Percentiles rank a stretch among this genome's conserved stretches.
Evolutionary conservation across 2,113 vertebrate genomes (phyloP).

Genomic region (Epinephelus fuscoguttatus): DNA sequence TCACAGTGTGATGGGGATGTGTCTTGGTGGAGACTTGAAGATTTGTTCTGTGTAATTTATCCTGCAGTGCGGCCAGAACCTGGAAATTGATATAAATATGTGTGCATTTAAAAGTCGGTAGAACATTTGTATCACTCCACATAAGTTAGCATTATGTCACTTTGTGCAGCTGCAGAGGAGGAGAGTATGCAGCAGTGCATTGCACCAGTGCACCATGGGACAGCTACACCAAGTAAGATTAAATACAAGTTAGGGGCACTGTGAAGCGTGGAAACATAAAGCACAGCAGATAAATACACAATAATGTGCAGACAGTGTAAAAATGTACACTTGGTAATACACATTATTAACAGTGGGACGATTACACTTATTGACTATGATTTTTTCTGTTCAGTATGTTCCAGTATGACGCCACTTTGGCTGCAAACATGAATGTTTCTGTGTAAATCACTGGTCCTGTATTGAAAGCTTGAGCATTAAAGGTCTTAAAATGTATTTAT

Average conservation of each 20-base stretch:
- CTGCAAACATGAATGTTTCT: not conserved
- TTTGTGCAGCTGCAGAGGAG: conserved; percentile 15
- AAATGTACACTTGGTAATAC: not conserved
- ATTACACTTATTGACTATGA: not conserved
- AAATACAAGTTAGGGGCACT: conserved; percentile 3
- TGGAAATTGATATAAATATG: not conserved
- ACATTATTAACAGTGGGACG: not conserved
- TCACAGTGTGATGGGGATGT: not conserved
- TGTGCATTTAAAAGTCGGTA: not conserved
- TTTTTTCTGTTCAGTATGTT: not conserved
- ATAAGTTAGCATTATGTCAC: not conserved
- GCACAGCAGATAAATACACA: not conserved
- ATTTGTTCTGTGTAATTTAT: not conserved
- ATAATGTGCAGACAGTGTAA: not conserved
- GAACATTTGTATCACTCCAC: conserved; percentile 3
- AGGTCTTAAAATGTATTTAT: not conserved
- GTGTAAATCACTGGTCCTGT: not conserved
- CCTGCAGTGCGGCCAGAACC: not conserved
- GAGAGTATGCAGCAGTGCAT: not conserved
- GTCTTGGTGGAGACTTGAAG: not conserved
- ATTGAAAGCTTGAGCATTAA: not conserved
- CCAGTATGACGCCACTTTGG: not conserved
- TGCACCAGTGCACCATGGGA: conserved; percentile 1
- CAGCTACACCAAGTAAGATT: not conserved
- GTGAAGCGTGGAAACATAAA: not conserved